A percentile compares a stretch with the other conserved stretches of the same genome.
Evolutionary conservation across 2,797 vertebrate genomes (phyloP).

Genomic region (Tapirus indicus): DNA sequence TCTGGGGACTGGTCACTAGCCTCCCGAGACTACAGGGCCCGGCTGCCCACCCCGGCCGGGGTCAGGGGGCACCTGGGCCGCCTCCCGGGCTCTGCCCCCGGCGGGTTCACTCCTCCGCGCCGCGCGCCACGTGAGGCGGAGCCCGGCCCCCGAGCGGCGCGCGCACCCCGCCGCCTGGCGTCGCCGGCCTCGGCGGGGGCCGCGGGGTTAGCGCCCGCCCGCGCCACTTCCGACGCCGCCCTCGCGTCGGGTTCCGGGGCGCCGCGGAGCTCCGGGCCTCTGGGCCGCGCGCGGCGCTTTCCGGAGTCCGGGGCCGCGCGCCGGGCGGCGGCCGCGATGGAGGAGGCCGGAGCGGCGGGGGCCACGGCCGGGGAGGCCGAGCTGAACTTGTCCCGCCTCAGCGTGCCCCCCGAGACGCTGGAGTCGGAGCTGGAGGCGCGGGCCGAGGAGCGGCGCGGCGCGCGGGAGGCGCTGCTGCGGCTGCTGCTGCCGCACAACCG

Average conservation of each 20-base stretch:
- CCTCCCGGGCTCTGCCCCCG: accelerated
- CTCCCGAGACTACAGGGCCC: accelerated
- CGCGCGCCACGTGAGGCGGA: background rate
- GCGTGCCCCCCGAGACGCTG: constrained; percentile 85
- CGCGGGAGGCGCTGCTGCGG: constrained; percentile 89
- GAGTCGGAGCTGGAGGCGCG: constrained; percentile 88
- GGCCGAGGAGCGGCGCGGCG: constrained; percentile 87
- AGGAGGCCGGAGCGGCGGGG: constrained; percentile 48
- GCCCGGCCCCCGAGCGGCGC: constrained; percentile 15
- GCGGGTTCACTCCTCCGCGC: accelerated
- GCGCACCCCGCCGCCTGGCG: background rate
- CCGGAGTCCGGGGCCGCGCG: constrained; percentile 27
- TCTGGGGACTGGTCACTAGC: accelerated
- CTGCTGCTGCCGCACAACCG: constrained; percentile 93
- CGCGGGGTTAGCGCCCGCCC: background rate
- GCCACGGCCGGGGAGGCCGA: constrained; percentile 85
- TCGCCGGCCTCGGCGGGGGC: background rate
- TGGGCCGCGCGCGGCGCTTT: background rate
- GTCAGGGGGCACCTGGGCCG: accelerated
- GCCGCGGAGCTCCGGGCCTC: background rate
- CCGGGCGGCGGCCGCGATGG: constrained; percentile 29
- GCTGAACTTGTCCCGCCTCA: constrained; percentile 91
- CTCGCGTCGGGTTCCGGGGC: constrained; percentile 74
- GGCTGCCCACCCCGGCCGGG: accelerated
- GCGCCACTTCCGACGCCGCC: constrained; percentile 67